Evolutionary conservation across 2,797 vertebrate genomes (phyloP).

Genomic region (Scomberomorus guttatus): DNA sequence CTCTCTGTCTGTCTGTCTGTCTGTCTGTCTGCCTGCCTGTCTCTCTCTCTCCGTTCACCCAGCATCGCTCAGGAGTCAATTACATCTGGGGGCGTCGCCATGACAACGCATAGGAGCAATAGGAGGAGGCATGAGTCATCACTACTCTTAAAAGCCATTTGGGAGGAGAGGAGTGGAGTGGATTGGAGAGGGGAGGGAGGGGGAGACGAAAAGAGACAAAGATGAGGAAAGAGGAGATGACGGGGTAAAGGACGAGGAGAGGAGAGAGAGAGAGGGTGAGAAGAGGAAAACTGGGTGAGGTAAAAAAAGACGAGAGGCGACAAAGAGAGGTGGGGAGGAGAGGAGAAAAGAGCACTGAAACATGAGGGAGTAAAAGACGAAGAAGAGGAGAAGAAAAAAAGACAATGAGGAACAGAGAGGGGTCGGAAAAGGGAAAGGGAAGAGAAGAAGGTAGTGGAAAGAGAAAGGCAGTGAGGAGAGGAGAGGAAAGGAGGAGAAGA

Average conservation of each 20-base stretch:
- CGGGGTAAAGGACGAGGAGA: background rate
- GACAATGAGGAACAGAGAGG: background rate
- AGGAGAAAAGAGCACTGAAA: too few relatives aligned
- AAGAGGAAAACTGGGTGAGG: background rate
- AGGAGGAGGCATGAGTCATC: constrained; percentile 82
- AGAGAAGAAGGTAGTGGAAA: background rate
- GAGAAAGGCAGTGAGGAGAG: too few relatives aligned
- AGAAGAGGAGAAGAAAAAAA: background rate
- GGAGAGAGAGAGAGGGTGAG: background rate
- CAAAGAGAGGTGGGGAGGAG: too few relatives aligned
- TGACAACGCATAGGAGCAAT: constrained; percentile 78
- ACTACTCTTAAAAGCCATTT: constrained; percentile 64
- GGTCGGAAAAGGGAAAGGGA: too few relatives aligned
- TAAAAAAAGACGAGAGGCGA: background rate
- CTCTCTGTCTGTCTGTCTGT: constrained; percentile 10
- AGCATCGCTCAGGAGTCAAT: constrained; percentile 68
- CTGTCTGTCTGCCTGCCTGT: constrained; percentile 1
- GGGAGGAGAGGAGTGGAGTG: constrained; percentile 17
- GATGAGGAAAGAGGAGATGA: background rate
- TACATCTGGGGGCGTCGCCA: constrained; percentile 76
- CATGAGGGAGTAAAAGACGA: background rate
- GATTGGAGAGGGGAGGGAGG: background rate
- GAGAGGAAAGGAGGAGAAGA: too few relatives aligned
- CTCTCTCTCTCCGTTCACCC: constrained; percentile 49
- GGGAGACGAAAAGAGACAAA: background rate